Percentiles rank a stretch among this genome's conserved stretches.
These are phyloP conservation scores for Steromphala cineraria DNA, from an alignment of 2,888 invertebrate species.

Conservation along the genomic window DNA sequence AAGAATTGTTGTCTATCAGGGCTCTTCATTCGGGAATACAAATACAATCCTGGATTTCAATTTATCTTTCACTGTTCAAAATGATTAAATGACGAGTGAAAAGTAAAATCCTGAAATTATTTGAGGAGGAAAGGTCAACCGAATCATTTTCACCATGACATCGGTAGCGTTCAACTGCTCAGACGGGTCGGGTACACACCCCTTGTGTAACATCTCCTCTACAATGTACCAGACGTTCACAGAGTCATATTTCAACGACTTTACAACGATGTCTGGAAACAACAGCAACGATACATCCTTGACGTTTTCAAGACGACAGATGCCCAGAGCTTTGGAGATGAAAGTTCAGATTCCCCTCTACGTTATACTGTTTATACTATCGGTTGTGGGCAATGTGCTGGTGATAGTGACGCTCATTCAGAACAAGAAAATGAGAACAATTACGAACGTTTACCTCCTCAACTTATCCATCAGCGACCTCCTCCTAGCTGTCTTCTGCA, in stretches of 20 bases:
- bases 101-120: neutral
- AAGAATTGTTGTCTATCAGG: too few relatives aligned
- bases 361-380: constrained; percentile 85
- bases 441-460: constrained; percentile 78
- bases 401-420: constrained; percentile 82
- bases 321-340: neutral
- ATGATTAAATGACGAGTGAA: neutral
- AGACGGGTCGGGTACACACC: neutral
- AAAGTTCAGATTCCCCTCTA: constrained; percentile 81
- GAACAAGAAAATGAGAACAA: constrained; percentile 78
- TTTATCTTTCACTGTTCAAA: neutral
- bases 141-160: neutral
- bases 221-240: neutral
- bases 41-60: neutral
- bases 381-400: constrained; percentile 86
- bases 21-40: neutral
- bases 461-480: constrained; percentile 83
- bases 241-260: neutral
- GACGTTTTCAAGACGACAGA: neutral
- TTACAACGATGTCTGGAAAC: neutral
- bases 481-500: constrained; percentile 87
- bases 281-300: neutral
- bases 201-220: neutral
- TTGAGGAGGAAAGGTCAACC: neutral
- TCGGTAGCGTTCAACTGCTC: neutral